phyloP scores from a whole-genome alignment of 2,888 invertebrate genomes.

The Steromphala cineraria region DNA sequence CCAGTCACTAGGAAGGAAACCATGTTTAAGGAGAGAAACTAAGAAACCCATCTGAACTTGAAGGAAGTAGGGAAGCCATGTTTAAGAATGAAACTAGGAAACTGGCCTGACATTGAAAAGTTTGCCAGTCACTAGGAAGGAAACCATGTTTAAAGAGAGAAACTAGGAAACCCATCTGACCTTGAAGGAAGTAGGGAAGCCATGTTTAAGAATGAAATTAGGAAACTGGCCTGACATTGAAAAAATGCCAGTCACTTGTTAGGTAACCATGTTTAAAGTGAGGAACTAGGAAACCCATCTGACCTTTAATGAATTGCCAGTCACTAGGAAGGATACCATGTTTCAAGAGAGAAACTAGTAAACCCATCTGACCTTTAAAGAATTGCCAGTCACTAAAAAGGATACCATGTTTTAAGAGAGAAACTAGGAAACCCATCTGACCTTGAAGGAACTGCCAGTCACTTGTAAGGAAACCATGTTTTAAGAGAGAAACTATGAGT shows the following conservation, averaged over 20 bases:
- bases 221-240: conserved; percentile 60
- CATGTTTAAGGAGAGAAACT: neutral
- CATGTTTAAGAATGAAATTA: too few species aligned
- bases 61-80: too few species aligned
- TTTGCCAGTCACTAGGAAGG: conserved; percentile 43
- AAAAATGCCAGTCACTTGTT: conserved; percentile 50
- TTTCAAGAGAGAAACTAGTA: conserved; percentile 68
- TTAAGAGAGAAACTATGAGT: neutral
- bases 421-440: conserved; percentile 67
- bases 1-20: conserved; percentile 37
- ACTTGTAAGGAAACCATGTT: conserved; percentile 34
- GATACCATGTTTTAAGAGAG: too few species aligned
- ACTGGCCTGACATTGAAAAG: conserved; percentile 62
- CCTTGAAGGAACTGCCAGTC: conserved; percentile 52
- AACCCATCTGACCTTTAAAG: too few species aligned
- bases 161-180: too few species aligned
- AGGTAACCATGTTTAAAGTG: conserved; percentile 20
- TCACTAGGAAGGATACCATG: too few species aligned
- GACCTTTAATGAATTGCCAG: too few species aligned
- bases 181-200: too few species aligned
- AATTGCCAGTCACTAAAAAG: too few species aligned
- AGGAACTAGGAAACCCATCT: too few species aligned
- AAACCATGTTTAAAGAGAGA: conserved; percentile 1
- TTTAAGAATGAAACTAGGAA: conserved; percentile 68
- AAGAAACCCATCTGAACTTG: too few species aligned